phyloP scores from a whole-genome alignment of 2,113 vertebrate species.

The Lamprotornis superbus region DNA sequence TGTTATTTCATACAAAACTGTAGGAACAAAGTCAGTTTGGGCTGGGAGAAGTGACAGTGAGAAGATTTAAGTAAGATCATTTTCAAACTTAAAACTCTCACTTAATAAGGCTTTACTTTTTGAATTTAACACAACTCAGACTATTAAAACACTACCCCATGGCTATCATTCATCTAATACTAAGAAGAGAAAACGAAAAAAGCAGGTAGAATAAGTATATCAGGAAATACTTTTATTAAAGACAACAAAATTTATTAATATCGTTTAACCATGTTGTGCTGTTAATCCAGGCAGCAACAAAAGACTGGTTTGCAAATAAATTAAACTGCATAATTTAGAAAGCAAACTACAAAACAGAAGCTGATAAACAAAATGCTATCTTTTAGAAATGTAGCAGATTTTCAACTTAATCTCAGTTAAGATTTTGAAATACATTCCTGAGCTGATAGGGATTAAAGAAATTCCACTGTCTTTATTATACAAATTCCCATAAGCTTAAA shows the following conservation, averaged over 20 bases:
- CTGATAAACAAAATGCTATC: slow-evolving; percentile 28
- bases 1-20: slow-evolving; percentile 17
- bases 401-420: slow-evolving; percentile 24
- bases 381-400: slow-evolving; percentile 38
- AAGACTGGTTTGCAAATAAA: slow-evolving; percentile 55
- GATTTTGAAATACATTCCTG: slow-evolving; percentile 56
- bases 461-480: slow-evolving; percentile 13
- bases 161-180: not conserved
- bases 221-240: slow-evolving; percentile 71
- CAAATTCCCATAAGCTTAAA: slow-evolving; percentile 22
- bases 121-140: not conserved
- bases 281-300: slow-evolving; percentile 27
- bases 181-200: not conserved
- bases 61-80: not conserved
- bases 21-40: slow-evolving; percentile 32
- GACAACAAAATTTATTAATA: slow-evolving; percentile 52
- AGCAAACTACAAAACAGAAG: slow-evolving; percentile 47
- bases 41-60: slow-evolving; percentile 2
- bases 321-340: slow-evolving; percentile 36
- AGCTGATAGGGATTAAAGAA: slow-evolving; percentile 33
- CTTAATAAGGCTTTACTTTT: slow-evolving; percentile 49
- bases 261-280: not conserved
- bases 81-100: slow-evolving; percentile 25
- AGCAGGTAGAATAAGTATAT: slow-evolving; percentile 7
- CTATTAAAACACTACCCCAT: not conserved